phyloP scores from a whole-genome alignment of 2,113 vertebrate genomes.

The Odontesthes bonariensis region DNA sequence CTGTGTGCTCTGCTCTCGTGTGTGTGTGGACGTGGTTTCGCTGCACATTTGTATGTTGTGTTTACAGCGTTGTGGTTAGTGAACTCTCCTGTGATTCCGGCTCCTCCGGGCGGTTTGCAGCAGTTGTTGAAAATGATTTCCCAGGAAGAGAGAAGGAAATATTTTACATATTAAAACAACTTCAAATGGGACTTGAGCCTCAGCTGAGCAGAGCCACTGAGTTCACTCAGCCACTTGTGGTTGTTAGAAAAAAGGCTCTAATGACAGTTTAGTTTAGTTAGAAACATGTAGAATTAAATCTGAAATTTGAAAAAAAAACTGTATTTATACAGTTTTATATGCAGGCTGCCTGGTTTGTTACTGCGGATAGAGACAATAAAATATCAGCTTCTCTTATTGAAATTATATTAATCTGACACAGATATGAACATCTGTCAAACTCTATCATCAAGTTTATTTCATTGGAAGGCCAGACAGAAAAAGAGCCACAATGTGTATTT shows the following conservation, averaged over 20 bases:
- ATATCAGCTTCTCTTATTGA: no score
- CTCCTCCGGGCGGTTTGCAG: slow-evolving; percentile 42
- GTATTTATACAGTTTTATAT: neutral
- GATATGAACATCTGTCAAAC: no score
- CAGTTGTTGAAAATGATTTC: slow-evolving; percentile 60
- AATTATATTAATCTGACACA: no score
- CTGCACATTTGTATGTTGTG: slow-evolving; percentile 48
- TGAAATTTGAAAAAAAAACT: neutral
- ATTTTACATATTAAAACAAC: slow-evolving; percentile 62
- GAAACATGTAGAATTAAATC: no score
- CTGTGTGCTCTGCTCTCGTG: neutral
- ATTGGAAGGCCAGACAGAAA: no score
- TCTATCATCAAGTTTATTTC: no score
- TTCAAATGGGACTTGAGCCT: slow-evolving; percentile 42
- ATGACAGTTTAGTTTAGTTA: slow-evolving; percentile 1
- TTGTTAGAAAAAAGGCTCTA: neutral
- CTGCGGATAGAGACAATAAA: neutral
- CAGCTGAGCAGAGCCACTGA: slow-evolving; percentile 19
- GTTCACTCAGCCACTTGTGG: slow-evolving; percentile 40
- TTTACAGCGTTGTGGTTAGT: slow-evolving; percentile 52
- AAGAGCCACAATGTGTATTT: no score
- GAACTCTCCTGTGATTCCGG: slow-evolving; percentile 45
- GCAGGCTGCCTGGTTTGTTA: neutral
- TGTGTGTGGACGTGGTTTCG: slow-evolving; percentile 35
- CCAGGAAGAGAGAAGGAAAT: slow-evolving; percentile 52